These are phyloP conservation scores for Ricordea florida DNA, from an alignment of 92 coral and sea anemone species.

Conservation along the genomic window DNA sequence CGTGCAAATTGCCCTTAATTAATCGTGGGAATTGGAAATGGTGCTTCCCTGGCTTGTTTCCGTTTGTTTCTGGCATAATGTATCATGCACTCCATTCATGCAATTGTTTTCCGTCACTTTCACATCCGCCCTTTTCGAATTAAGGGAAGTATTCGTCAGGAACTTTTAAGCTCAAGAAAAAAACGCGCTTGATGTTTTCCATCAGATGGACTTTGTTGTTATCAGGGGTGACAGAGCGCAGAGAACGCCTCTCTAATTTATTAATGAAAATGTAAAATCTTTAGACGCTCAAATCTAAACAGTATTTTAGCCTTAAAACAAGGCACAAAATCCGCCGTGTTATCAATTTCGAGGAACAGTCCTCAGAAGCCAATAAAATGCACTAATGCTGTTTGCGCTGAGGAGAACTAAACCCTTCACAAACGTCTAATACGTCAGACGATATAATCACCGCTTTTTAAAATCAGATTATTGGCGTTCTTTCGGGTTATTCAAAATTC, in stretches of 20 bases:
- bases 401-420: too few species aligned
- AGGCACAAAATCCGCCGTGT: slow-evolving; percentile 15
- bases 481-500: not conserved
- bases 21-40: slow-evolving; percentile 11
- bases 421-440: too few species aligned
- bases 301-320: slow-evolving; percentile 3
- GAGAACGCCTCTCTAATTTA: slow-evolving; percentile 4
- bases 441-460: not conserved
- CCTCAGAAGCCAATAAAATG: slow-evolving; percentile 3
- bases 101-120: not conserved
- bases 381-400: too few species aligned
- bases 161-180: not conserved
- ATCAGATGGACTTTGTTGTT: not conserved
- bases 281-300: slow-evolving; percentile 25
- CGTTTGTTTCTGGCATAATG: slow-evolving; percentile 20
- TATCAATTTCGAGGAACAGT: slow-evolving; percentile 1
- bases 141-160: slow-evolving; percentile 6
- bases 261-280: slow-evolving; percentile 24
- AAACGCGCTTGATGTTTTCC: not conserved
- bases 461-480: not conserved
- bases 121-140: slow-evolving; percentile 23
- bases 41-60: not conserved
- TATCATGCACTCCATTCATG: slow-evolving; percentile 8
- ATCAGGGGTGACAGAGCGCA: not conserved
- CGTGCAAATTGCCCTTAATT: slow-evolving; percentile 23